Base-by-base conservation (phyloP, 1,140 invertebrate species). In the Aricia agestis region DNA sequence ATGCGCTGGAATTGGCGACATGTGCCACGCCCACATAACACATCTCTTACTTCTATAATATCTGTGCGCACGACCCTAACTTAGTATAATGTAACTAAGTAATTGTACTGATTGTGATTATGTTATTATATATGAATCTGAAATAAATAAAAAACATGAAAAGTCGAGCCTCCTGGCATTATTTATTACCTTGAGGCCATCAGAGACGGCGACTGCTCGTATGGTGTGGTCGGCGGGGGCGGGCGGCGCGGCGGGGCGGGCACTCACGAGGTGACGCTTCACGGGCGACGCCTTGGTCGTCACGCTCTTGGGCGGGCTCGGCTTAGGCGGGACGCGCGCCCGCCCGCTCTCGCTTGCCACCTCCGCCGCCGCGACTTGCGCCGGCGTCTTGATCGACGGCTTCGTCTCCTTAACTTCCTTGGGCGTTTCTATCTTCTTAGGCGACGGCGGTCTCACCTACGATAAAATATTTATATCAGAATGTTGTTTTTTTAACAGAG, bases 101-200 rank as follows among this genome's bases (percentile, higher is more conserved):
- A n/a, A n/a, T n/a, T n/a, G n/a, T n/a, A n/a, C n/a, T n/a, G n/a
- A n/a, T n/a, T n/a, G n/a, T n/a, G n/a, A n/a, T n/a, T n/a, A n/a
- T n/a, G n/a, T n/a, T n/a, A n/a, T n/a, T n/a, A n/a, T n/a, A n/a
- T n/a, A n/a, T n/a, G n/a, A n/a, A n/a, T n/a, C n/a, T n/a, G n/a
- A n/a, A n/a, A n/a, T n/a, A n/a, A n/a, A n/a, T n/a, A n/a, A n/a
- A n/a, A n/a, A n/a, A n/a, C n/a, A n/a, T n/a, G n/a, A n/a, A n/a
- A n/a, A n/a, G n/a, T n/a, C n/a, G n/a, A n/a, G n/a, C n/a, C n/a
- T n/a, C n/a, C n/a, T n/a, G n/a, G n/a, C n/a, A n/a, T n/a, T n/a
- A n/a, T n/a, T n/a, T n/a, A 6, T 59, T 65, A 90, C 83, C 84
- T 91, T 91, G 13, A 92, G 59, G 11, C 83, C 84, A 42, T 92